Evolutionary conservation across 2,797 vertebrate genomes (phyloP).

Genomic region (Myripristis murdjan): DNA sequence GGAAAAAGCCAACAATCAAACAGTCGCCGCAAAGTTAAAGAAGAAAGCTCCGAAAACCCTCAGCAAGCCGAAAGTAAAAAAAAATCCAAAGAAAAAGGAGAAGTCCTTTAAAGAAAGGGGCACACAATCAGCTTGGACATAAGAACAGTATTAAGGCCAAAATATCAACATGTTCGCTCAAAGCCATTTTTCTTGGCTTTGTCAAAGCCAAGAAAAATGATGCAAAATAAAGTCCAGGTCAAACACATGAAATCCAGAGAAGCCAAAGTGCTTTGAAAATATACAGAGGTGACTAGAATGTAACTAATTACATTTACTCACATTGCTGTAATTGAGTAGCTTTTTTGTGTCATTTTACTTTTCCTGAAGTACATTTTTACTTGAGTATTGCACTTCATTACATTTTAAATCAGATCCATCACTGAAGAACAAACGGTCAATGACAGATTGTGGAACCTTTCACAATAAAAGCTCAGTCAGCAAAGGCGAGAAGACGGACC

Average conservation of each 20-base stretch:
- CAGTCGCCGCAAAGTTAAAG: background rate
- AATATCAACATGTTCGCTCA: conserved; percentile 5
- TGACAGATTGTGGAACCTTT: no score
- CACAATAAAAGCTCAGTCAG: no score
- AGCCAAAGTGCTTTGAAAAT: conserved; percentile 33
- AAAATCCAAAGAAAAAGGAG: conserved; percentile 28
- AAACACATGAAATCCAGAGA: conserved; percentile 28
- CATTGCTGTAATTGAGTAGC: no score
- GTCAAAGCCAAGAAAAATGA: conserved; percentile 41
- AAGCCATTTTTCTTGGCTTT: no score
- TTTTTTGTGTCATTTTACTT: no score
- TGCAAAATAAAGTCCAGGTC: conserved; percentile 18
- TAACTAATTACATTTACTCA: no score
- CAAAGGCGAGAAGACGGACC: no score
- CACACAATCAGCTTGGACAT: background rate
- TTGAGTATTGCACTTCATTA: no score
- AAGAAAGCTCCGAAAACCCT: background rate
- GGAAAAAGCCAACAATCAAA: conserved; percentile 22
- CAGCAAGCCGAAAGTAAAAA: conserved; percentile 14
- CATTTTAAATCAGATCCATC: no score
- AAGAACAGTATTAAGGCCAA: conserved; percentile 22
- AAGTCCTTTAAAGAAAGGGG: background rate
- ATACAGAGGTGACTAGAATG: no score
- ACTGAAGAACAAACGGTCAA: no score
- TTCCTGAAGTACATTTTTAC: no score